Base-by-base conservation (phyloP, 2,888 invertebrate species). In the Aspidiotus rigidus region DNA sequence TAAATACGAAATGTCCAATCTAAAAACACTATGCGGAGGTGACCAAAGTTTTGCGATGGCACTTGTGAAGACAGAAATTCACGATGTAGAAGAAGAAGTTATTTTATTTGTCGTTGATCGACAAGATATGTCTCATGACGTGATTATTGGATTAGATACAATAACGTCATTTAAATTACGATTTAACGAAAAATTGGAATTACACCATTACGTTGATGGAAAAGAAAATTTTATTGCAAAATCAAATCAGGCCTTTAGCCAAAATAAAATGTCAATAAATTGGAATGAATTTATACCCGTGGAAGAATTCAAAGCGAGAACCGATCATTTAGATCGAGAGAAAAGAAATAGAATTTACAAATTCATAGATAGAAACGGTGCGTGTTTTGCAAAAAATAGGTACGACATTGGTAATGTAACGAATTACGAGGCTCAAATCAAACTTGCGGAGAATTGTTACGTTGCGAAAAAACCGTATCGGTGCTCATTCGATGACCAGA, bases 391-490 rank as follows among this genome's bases (percentile, higher is more conserved):
- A 2, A 64, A 63, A n/a, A 39, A 44, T 59, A 63, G 59, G 40
- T 70, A 49, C 16, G 64, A 69, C 39, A 54, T 70, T 13, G 60
- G 70, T 7, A 49, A 17, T 0, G 60, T 70, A 6, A n/a, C 15
- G 13, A 62, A 59, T 3, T 53, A 63, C 16, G 63, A 63, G 28
- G 63, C 63, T 0, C 63, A 63, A 28, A 63, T 63, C 1, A 63
- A 64, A 9, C 7, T 70, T 2, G 0, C 7, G 40, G 15, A 54
- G 39, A 16, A 63, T 56, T 41, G 53, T 56, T 60, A 7, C 40
- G 63, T 61, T 69, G 55, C 56, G n/a, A 62, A 42, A 39, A 61
- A 69, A 62, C 69, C 28, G 40, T 69, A 69, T 17, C 28, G 69
- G 9, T 69, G 69, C n/a, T 53, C 53, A 56, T 11, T 28, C 5